phyloP scores from a whole-genome alignment of 1,140 invertebrate genomes.

The Ceratosolen fusciceps region DNA sequence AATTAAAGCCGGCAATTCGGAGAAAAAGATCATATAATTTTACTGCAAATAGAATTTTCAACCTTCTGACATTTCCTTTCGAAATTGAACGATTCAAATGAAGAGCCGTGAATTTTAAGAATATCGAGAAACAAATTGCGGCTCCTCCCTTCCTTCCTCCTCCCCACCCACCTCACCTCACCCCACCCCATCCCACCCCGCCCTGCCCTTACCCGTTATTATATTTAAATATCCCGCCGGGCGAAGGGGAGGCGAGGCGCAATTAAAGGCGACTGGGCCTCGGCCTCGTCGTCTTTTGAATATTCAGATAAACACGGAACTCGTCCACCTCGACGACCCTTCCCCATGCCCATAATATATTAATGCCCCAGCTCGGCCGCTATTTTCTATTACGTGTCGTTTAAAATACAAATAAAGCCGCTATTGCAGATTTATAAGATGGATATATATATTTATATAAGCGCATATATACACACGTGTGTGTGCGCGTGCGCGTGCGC shows the following conservation, averaged over 20 bases:
- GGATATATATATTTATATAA: too few species aligned
- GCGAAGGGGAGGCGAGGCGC: not conserved
- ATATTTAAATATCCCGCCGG: not conserved
- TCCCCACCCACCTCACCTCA: too few species aligned
- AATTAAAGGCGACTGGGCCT: not conserved
- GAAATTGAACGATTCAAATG: conserved; percentile 25
- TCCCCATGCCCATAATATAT: too few species aligned
- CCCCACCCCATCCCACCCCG: too few species aligned
- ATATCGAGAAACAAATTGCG: conserved; percentile 19
- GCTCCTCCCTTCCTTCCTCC: too few species aligned
- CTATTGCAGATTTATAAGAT: not conserved
- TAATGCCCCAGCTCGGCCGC: too few species aligned
- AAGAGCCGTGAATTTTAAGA: not conserved
- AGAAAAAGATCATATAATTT: conserved; percentile 27
- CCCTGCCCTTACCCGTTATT: too few species aligned
- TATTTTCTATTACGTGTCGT: not conserved
- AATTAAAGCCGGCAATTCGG: conserved; percentile 10
- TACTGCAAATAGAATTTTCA: conserved; percentile 31
- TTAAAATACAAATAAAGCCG: not conserved
- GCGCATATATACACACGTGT: too few species aligned
- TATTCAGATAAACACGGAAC: not conserved
- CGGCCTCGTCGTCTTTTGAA: not conserved
- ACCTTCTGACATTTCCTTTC: conserved; percentile 8
- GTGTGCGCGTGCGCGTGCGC: too few species aligned
- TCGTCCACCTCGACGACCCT: too few species aligned